A percentile compares a stretch with the other conserved stretches of the same genome.
Evolutionary conservation across 2,888 invertebrate species (phyloP).

Genomic region (Cephus pulcher): DNA sequence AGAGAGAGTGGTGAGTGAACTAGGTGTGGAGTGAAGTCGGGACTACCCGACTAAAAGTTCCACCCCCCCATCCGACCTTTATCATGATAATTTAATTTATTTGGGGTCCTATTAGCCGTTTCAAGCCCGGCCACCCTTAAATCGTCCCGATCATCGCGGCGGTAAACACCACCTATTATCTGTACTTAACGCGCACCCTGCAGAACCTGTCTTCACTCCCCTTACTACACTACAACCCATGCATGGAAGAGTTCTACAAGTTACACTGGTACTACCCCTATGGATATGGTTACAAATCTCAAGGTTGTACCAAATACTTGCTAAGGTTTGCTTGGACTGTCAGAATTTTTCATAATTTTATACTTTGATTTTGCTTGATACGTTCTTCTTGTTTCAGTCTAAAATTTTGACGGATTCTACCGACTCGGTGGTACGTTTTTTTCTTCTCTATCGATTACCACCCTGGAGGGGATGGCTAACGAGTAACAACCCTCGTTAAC

Average conservation of each 20-base stretch:
- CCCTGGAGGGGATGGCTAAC: constrained; percentile 19
- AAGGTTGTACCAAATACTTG: neutral
- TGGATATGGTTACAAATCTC: neutral
- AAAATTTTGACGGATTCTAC: neutral
- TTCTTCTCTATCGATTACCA: neutral
- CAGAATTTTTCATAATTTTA: neutral
- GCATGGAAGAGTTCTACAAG: neutral
- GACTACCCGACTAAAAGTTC: neutral
- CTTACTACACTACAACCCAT: neutral
- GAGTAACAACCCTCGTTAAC: constrained; percentile 42
- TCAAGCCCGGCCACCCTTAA: constrained; percentile 54
- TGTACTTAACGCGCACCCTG: constrained; percentile 48
- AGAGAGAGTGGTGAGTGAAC: constrained; percentile 3
- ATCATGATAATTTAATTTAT: constrained; percentile 66
- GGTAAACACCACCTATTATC: constrained; percentile 61
- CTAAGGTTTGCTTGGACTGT: neutral
- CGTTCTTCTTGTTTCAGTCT: neutral
- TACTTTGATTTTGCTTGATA: neutral
- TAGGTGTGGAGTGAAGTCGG: neutral
- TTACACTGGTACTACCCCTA: neutral
- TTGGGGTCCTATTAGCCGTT: constrained; percentile 59
- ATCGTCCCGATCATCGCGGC: constrained; percentile 56
- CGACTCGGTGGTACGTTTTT: neutral
- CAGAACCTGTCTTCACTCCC: constrained; percentile 8
- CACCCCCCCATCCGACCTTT: constrained; percentile 41